These are phyloP conservation scores for Charaxes varanes DNA, from an alignment of 1,140 invertebrate genomes.

Conservation along the genomic window DNA sequence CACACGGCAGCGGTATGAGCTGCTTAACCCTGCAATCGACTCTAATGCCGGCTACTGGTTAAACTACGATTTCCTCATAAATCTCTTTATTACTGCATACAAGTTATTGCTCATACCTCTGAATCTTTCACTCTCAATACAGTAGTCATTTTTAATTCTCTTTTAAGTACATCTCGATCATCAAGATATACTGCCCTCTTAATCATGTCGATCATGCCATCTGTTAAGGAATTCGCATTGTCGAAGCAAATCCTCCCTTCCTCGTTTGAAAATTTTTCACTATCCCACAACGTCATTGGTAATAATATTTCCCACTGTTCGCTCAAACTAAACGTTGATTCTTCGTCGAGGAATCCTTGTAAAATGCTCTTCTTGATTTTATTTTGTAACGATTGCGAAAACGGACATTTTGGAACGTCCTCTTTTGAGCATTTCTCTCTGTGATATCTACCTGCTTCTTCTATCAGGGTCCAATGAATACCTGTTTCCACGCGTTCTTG, in stretches of 20 bases:
- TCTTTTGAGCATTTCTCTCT: conserved; percentile 24
- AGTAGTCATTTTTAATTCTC: conserved; percentile 35
- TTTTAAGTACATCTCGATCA: conserved; percentile 34
- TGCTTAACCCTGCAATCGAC: no score
- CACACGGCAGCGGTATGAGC: no score
- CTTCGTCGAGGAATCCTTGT: conserved; percentile 42
- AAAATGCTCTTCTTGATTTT: conserved; percentile 54
- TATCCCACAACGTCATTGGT: conserved; percentile 55
- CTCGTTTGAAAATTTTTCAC: conserved; percentile 49
- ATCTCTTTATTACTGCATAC: no score
- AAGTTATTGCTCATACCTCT: conserved; percentile 29
- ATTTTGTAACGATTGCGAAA: conserved; percentile 40
- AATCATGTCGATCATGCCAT: conserved; percentile 46
- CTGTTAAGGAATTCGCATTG: conserved; percentile 46
- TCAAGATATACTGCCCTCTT: conserved; percentile 38
- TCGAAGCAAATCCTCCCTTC: conserved; percentile 50
- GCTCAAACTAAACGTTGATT: conserved; percentile 38
- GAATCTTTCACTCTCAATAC: conserved; percentile 46
- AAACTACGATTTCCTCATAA: no score
- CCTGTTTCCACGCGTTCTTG: conserved; percentile 52
- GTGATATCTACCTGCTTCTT: conserved; percentile 35
- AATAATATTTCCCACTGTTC: conserved; percentile 53
- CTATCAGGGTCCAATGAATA: conserved; percentile 45
- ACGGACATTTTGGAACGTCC: conserved; percentile 29
- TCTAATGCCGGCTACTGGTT: no score